Base-by-base conservation (phyloP, 1,140 invertebrate species). In the Heliconius congener region DNA sequence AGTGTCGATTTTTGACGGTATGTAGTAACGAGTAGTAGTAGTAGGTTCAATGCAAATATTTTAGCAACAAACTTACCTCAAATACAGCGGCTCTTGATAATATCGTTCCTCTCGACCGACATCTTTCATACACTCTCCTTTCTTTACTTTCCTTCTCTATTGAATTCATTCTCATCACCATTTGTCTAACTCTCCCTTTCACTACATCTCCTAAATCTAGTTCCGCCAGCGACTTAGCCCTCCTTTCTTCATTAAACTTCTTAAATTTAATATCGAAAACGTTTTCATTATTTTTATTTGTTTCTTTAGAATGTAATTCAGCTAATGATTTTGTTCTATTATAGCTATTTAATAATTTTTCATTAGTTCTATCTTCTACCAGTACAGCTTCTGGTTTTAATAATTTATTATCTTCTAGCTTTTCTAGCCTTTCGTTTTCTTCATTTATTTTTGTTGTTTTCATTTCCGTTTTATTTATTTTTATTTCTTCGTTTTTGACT, bases 81-180 rank as follows among this genome's bases (percentile, higher is more conserved):
- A 91, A 94, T 23, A 94, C 74, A 8, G 90, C 90, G 13, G 92
- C 91, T 37, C 88, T 91, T 57, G 91, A 88, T 18, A 84, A 87
- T 8, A 92, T 90, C 0, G 89, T 87, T 23, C 85, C 71, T 76
- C 83, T 85, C 1, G 55, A n/a, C n/a, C 27, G 66, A n/a, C 50
- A 27, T 16, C 74, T 91, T 86, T 76, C 84, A 88, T 1, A 77
- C 74, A 83, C 30, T 81, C 37, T 73, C 81, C 86, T 34, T 84
- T 85, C 42, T 13, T 74, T 74, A 46, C 84, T 82, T 42, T 85
- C 77, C 37, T 70, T 85, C 19, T 91, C 88, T 16, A 87, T 73
- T 0, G 90, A 92, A 37, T 88, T 92, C 73, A 94, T 91, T 78
- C 89, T 86, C 1, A 82, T 78, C 16, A 93, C 83, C 76, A 90